These are phyloP conservation scores for Phrynocephalus versicolor DNA, from an alignment of 2,113 vertebrate genomes.

Conservation along the genomic window DNA sequence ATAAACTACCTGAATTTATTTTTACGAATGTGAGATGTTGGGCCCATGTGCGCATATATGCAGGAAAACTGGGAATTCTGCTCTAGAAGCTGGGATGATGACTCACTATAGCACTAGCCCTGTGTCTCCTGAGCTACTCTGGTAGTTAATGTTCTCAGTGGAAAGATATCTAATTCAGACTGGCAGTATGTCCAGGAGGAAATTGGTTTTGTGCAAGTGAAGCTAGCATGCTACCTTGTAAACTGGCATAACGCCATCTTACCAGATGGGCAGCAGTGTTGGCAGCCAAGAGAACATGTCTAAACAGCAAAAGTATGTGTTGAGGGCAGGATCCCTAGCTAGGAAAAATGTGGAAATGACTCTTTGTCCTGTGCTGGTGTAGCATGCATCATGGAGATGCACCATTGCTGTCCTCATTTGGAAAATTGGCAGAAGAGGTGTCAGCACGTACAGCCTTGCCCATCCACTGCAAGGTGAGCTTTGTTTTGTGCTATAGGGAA, in stretches of 20 bases:
- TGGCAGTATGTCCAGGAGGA: slow-evolving; percentile 44
- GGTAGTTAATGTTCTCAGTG: not conserved
- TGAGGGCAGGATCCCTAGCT: slow-evolving; percentile 66
- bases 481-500: not conserved
- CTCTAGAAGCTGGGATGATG: not conserved
- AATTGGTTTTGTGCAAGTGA: slow-evolving; percentile 57
- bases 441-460: not conserved
- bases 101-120: not conserved
- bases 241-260: slow-evolving; percentile 72
- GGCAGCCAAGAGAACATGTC: slow-evolving; percentile 73
- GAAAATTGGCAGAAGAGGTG: not conserved
- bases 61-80: not conserved
- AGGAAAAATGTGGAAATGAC: slow-evolving; percentile 60
- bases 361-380: slow-evolving; percentile 39
- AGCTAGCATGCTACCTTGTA: slow-evolving; percentile 61
- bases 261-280: slow-evolving; percentile 76
- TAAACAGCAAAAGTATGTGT: slow-evolving; percentile 64
- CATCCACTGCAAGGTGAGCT: slow-evolving; percentile 17
- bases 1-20: not conserved
- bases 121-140: not conserved
- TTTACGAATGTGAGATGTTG: not conserved
- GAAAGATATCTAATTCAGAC: slow-evolving; percentile 40
- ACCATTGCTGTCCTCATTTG: slow-evolving; percentile 3
- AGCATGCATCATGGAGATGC: slow-evolving; percentile 33
- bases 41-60: not conserved